Evolutionary conservation across 1,140 invertebrate genomes (phyloP), one percentile per base, ranked within the genome.

Genomic region (Drosophila equinoxialis): DNA sequence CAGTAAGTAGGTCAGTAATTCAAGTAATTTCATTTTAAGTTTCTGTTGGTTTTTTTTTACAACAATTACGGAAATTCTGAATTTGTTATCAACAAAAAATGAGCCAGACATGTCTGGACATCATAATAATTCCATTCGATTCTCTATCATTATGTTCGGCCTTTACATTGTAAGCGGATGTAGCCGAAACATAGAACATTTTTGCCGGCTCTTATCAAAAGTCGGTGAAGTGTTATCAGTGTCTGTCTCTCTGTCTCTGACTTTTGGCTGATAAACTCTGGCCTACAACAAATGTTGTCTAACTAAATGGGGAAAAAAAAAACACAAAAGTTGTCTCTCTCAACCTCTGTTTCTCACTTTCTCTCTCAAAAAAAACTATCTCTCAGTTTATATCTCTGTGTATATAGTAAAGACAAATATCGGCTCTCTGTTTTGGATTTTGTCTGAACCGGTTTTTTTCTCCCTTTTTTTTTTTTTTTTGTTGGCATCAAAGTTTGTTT

Each of bases 1-100:
- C 23, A 51, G 7, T 51, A 84, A 87, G 75, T 86, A 86, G 82
- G 82, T 86, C 82, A 86, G 79, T 82, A 71, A 82, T 67, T 68
- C 68, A 67, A 74, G 13, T 26, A 30, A 64, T 59, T 70, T 57
- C 51, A 17, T 41, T 17, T 33, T 11, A 30, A 6, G 30, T 30
- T 30, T 30, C 5, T 30, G 5, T 30, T 30, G 30, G 5, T 37
- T 35, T 58, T 35, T 58, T 35, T 33, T 17, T 37, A 58, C 55
- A 57, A 26, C 26, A 33, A 33, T 57, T 57, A 35, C 13, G n/a
- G 6, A 58, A 58, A 10, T 51, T 23, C 17, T 58, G 30, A 33
- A 14, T 35, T 33, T 41, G 17, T 41, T 61, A 61, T 61, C 59
- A 61, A 8, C 14, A 48, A 3, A 45, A 7, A 14, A 17, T 3